Evolutionary conservation across 2,113 vertebrate genomes (phyloP).

Genomic region (Nothocercus nigrocapillus): DNA sequence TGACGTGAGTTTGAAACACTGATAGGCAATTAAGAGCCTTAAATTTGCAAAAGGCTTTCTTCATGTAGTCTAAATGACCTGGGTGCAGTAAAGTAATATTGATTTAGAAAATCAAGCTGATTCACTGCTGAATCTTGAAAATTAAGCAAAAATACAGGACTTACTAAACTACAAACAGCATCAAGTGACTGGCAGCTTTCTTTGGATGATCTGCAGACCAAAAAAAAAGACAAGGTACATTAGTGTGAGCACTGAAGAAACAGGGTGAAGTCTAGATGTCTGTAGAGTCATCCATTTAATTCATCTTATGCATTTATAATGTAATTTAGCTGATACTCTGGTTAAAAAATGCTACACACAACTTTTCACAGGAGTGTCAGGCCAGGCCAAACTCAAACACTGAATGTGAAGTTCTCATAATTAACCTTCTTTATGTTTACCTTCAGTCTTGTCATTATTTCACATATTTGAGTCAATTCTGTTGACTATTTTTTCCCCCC

Average conservation of each 20-base stretch:
- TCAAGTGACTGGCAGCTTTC: background rate
- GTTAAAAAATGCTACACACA: background rate
- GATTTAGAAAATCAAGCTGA: background rate
- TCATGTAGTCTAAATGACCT: background rate
- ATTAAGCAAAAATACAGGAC: background rate
- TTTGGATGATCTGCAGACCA: background rate
- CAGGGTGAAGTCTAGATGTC: background rate
- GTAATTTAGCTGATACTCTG: background rate
- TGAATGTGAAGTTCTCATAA: background rate
- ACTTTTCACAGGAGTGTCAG: background rate
- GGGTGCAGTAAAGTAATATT: background rate
- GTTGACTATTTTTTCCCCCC: background rate
- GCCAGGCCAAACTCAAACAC: background rate
- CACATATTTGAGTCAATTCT: background rate
- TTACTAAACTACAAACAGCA: background rate
- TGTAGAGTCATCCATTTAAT: background rate
- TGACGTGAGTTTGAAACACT: background rate
- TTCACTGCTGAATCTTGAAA: background rate
- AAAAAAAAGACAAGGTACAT: background rate
- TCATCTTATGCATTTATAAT: background rate
- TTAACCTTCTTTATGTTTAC: background rate
- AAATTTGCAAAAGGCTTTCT: background rate
- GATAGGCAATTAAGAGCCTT: background rate
- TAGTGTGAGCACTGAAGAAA: background rate
- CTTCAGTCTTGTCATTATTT: background rate